Evolutionary conservation across 2,113 vertebrate genomes (phyloP).

Genomic region (Budorcas taxicolor): DNA sequence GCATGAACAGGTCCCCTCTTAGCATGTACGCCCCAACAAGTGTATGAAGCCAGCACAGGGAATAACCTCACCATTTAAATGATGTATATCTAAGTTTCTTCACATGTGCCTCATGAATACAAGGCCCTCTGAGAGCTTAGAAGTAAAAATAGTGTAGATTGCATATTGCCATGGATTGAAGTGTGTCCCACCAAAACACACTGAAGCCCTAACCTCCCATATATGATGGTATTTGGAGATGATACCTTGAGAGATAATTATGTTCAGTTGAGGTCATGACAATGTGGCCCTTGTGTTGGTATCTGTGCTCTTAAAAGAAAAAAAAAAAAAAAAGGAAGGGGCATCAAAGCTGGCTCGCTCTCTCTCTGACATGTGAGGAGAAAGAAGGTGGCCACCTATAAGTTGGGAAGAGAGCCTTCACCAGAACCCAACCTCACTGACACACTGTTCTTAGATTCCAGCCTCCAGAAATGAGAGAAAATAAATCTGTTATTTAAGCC

Average conservation of each 20-base stretch:
- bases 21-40: background rate
- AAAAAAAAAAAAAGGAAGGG: background rate
- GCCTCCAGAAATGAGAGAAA: background rate
- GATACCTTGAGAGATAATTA: background rate
- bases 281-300: background rate
- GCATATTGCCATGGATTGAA: background rate
- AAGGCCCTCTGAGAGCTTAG: background rate
- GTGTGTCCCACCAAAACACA: background rate
- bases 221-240: background rate
- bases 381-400: background rate
- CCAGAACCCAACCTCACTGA: background rate
- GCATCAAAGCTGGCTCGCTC: background rate
- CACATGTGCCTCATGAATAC: background rate
- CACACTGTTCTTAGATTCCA: background rate
- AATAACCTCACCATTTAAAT: background rate
- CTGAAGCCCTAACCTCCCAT: background rate
- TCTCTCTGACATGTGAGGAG: background rate
- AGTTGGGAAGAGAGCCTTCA: background rate
- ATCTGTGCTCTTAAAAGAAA: background rate
- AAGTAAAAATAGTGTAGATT: background rate
- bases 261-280: background rate
- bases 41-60: background rate
- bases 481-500: background rate
- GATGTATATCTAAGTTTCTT: background rate
- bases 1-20: background rate